phyloP scores from a whole-genome alignment of 2,888 invertebrate genomes.

The Tigriopus californicus region DNA sequence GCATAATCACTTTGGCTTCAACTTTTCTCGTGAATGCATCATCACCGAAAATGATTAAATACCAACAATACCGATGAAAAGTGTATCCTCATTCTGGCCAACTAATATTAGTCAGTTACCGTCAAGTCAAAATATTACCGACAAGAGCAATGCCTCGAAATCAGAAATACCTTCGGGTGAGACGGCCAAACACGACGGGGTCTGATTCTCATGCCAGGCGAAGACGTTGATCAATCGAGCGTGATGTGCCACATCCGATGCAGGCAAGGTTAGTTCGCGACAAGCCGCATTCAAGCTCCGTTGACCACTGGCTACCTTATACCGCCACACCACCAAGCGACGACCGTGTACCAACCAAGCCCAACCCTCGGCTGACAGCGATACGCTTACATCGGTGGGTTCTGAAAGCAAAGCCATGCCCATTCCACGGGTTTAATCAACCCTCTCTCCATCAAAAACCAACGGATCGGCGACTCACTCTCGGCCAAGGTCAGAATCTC shows the following conservation, averaged over 20 bases:
- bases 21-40: too few relatives aligned
- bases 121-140: background rate
- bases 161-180: slow-evolving; percentile 73
- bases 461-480: too few relatives aligned
- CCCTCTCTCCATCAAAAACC: too few relatives aligned
- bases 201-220: slow-evolving; percentile 25
- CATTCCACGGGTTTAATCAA: too few relatives aligned
- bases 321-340: slow-evolving; percentile 58
- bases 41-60: too few relatives aligned
- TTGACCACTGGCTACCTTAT: slow-evolving; percentile 21
- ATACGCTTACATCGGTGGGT: slow-evolving; percentile 32
- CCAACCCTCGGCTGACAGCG: slow-evolving; percentile 50
- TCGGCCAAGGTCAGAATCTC: slow-evolving; percentile 67
- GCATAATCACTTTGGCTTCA: too few relatives aligned
- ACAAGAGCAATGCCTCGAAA: background rate
- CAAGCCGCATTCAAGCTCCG: slow-evolving; percentile 41
- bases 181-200: slow-evolving; percentile 71
- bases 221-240: slow-evolving; percentile 25
- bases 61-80: too few relatives aligned
- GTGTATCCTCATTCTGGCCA: too few relatives aligned
- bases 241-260: slow-evolving; percentile 69
- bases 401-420: too few relatives aligned
- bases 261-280: slow-evolving; percentile 66
- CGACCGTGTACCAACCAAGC: slow-evolving; percentile 71
- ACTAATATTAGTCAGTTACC: too few relatives aligned